Percentiles rank a stretch among this genome's conserved stretches.
Evolutionary conservation across 1,140 invertebrate genomes (phyloP).

Genomic region (Drosophila biarmipes): DNA sequence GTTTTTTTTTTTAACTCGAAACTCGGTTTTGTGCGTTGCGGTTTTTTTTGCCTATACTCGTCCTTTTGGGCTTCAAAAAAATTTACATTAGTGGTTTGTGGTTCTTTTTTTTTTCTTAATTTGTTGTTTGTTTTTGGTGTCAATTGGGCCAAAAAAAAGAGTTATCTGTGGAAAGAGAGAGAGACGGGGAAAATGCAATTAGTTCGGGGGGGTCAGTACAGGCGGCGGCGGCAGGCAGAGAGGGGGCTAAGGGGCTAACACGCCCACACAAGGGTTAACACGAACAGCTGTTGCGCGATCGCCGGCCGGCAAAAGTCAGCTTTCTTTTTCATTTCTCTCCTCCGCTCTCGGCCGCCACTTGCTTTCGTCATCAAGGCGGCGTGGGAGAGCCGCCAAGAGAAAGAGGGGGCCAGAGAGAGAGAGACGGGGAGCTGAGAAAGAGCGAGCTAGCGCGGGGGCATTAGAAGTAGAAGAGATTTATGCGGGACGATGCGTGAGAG

Average conservation of each 20-base stretch:
- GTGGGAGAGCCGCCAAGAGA: conserved; percentile 1
- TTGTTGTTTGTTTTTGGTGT: conserved; percentile 53
- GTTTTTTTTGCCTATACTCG: conserved; percentile 13
- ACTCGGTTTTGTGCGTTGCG: conserved; percentile 8
- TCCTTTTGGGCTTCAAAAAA: conserved; percentile 24
- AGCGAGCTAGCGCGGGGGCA: conserved; percentile 16
- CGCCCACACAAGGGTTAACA: conserved; percentile 29
- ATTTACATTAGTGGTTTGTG: conserved; percentile 21
- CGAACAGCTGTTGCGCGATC: conserved; percentile 40
- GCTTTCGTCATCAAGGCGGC: conserved; percentile 32
- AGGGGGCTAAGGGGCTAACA: not conserved
- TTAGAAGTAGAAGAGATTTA: conserved; percentile 55
- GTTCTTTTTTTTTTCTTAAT: conserved; percentile 5
- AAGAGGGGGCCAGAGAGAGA: conserved; percentile 3
- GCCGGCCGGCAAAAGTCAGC: conserved; percentile 28
- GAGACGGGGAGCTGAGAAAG: too few relatives aligned
- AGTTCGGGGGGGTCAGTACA: conserved; percentile 23
- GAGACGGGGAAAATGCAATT: conserved; percentile 35
- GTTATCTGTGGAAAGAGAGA: conserved; percentile 45
- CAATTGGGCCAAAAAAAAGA: conserved; percentile 77
- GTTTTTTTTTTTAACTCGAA: conserved; percentile 1
- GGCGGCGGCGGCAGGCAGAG: not conserved
- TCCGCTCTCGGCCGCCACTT: conserved; percentile 13
- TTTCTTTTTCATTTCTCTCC: conserved; percentile 38
- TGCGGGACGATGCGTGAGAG: conserved; percentile 45